Conservation (phyloP, 2,888 invertebrate genomes). For the Iselma pallidipennis region DNA sequence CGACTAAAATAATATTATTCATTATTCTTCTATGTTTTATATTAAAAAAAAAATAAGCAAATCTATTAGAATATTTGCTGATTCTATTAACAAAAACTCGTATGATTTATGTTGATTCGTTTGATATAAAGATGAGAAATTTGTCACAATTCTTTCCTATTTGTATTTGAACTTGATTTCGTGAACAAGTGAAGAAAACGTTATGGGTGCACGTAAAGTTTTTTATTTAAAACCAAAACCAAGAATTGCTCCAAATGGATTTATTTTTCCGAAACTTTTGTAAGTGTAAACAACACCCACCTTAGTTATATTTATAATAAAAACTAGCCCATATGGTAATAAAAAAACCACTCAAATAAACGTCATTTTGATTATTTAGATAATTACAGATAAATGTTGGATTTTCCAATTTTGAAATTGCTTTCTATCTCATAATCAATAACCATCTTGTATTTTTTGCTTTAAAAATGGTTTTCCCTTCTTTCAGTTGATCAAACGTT, state of each 20-base stretch:
- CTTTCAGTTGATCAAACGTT: no score
- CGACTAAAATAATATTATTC: neutral
- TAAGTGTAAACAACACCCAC: slow-evolving; percentile 22
- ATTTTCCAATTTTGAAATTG: neutral
- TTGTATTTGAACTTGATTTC: neutral
- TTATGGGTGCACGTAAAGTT: neutral
- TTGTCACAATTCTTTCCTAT: neutral
- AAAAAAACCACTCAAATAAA: no score
- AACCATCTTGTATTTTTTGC: neutral
- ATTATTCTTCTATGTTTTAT: neutral
- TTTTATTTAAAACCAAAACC: slow-evolving; percentile 15
- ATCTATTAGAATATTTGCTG: neutral
- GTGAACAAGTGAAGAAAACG: neutral
- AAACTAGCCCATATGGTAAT: no score
- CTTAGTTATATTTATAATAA: neutral
- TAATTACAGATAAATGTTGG: neutral
- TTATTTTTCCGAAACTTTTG: slow-evolving; percentile 32
- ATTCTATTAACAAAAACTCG: neutral
- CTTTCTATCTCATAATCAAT: no score
- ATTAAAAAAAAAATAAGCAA: neutral
- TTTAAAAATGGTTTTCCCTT: neutral
- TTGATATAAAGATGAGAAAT: neutral
- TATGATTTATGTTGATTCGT: neutral
- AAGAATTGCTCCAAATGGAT: slow-evolving; percentile 26
- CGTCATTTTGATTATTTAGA: neutral